phyloP scores from a whole-genome alignment of 2,797 vertebrate species.

The Coilia nasus region DNA sequence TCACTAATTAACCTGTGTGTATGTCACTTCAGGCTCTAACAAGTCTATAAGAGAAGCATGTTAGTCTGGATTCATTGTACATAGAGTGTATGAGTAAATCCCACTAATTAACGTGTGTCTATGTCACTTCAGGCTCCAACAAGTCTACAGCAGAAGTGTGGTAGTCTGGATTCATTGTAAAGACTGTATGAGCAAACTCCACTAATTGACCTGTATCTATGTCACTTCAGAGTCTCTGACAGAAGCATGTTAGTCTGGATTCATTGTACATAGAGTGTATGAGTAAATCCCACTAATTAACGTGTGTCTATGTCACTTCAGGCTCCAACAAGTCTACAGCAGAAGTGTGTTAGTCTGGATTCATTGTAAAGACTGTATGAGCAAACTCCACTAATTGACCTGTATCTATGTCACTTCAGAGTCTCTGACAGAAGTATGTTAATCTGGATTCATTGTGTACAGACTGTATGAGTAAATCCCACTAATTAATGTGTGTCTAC shows the following conservation, averaged over 20 bases:
- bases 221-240: no score
- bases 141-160: not conserved
- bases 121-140: not conserved
- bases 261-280: not conserved
- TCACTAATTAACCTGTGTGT: no score
- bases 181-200: not conserved
- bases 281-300: not conserved
- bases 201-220: no score
- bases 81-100: not conserved
- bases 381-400: no score
- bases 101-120: not conserved
- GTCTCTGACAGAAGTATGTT: no score
- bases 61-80: no score
- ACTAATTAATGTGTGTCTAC: no score
- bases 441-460: no score
- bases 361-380: not conserved
- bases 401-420: no score
- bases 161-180: not conserved
- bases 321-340: not conserved
- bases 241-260: no score
- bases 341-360: not conserved
- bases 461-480: not conserved
- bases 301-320: not conserved
- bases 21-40: no score
- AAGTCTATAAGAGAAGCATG: no score